phyloP scores from a whole-genome alignment of 2,797 vertebrate species.

The Cetoscarus ocellatus region DNA sequence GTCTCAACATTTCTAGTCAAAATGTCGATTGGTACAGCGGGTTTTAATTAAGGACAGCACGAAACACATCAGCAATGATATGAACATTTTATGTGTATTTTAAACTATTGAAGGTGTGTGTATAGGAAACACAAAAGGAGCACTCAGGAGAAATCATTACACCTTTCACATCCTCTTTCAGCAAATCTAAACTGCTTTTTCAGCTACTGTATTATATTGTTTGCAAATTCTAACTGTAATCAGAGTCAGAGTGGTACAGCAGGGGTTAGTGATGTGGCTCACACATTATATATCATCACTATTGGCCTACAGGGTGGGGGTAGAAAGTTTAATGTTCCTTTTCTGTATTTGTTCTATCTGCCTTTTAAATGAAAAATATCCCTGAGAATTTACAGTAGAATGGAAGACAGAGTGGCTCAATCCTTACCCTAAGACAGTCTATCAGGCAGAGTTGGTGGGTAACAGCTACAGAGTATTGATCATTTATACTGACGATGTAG shows the following conservation, averaged over 20 bases:
- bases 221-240: conserved; percentile 4
- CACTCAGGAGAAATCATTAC: background rate
- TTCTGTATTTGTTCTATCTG: too few relatives aligned
- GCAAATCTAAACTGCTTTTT: conserved; percentile 5
- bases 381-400: too few relatives aligned
- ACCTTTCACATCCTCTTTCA: background rate
- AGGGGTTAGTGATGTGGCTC: conserved; percentile 13
- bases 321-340: background rate
- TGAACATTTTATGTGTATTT: too few relatives aligned
- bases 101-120: background rate
- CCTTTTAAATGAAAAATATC: too few relatives aligned
- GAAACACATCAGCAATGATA: too few relatives aligned
- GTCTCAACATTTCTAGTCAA: too few relatives aligned
- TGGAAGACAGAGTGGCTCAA: too few relatives aligned
- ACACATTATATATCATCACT: conserved; percentile 7
- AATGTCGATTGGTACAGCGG: too few relatives aligned
- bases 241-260: conserved; percentile 25
- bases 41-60: too few relatives aligned
- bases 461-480: conserved; percentile 1
- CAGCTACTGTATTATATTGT: conserved; percentile 20
- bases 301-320: background rate
- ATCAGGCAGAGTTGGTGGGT: background rate
- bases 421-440: too few relatives aligned
- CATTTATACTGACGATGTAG: conserved; percentile 34
- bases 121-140: background rate